Evolutionary conservation across 2,888 invertebrate species (phyloP), one percentile per base, ranked within the genome.

Genomic region (Athalia rosae): DNA sequence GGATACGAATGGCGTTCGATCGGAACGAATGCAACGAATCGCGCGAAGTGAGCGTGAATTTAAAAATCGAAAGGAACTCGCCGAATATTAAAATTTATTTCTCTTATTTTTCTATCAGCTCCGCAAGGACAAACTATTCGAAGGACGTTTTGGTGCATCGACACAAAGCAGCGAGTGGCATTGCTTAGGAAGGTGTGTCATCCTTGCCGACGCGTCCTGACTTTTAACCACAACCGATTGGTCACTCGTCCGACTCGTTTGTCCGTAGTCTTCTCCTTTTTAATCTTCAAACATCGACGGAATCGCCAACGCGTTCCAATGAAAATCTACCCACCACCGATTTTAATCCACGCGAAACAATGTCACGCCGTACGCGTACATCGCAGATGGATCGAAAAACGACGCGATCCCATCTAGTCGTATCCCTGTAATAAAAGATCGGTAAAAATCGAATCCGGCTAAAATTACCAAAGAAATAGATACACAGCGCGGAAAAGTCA

Each of bases 141-240:
- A 69, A 77, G 77, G 77, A 71, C 77, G 61, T 77, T 77, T 77
- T 69, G 69, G 77, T 71, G 69, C 77, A 77, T 69, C 59, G 77
- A 58, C 77, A 48, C 59, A 62, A 48, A 48, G 58, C 9, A 48
- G 58, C 9, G 61, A 47, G 47, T 9, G 6, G 48, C 48, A 74
- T 56, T 61, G 61, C 43, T 74, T 74, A 61, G 61, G 61, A 61
- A n/a, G 61, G 61, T 74, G 74, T 74, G 74, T 74, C 74, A 74
- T 74, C 74, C 48, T 74, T 62, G 11, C 11, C 15, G 47, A 61
- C 74, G 61, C 61, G 61, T 74, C 28, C 61, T 59, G 74, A 74
- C 62, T 74, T 47, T 50, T n/a, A 74, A 74, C 59, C 47, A 59
- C 28, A 61, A 48, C 28, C 74, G 50, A 74, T 74, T 74, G 74